Base-by-base conservation (phyloP, 2,113 vertebrate species). In the Bambusicola thoracicus region DNA sequence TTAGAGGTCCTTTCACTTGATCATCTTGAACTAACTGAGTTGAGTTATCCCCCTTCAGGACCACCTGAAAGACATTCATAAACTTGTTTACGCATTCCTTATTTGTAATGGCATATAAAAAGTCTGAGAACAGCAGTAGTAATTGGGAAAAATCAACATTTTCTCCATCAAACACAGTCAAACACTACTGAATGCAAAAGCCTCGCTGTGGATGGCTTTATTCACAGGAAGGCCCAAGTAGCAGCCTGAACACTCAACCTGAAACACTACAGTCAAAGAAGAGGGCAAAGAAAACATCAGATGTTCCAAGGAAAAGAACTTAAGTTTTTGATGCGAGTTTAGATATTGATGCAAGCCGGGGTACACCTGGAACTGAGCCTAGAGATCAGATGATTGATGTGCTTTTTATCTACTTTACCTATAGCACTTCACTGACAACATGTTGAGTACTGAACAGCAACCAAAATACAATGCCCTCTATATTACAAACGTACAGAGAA, bases 1-100 rank as follows among this genome's bases (percentile, higher is more conserved):
- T 98, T 92, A 99, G 98, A 84, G 98, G 98, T 80, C 99, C 99
- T 98, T 99, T 99, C 62, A 99, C 98, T 98, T 99, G 99, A 96
- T 99, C 99, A 95, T 99, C 99, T 94, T 99, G 99, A 55, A 99
- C 99, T 96, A 99, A 98, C 34, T 99, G 99, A 73, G 98, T 99
- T 48, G 98, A 99, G 73, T 98, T 99, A 86, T 99, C 99, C 77
- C 98, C 99, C 96, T 99, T 99, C 84, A 99, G 97, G 63, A 98
- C 97, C 94, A 99, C 99, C 99, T 99, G 97, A 15, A 97, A 97
- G 81, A 95, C 20, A 97, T 93, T 85, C 1, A 34, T 63, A 4
- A 82, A 66, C 10, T 59, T 69, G 29, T 65, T 10, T 6, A 75
- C 8, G 34, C 0, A 1, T 7, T 29, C 10, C 16, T 48, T 29